phyloP scores from a whole-genome alignment of 2,113 vertebrate genomes.

The Clarias magur region DNA sequence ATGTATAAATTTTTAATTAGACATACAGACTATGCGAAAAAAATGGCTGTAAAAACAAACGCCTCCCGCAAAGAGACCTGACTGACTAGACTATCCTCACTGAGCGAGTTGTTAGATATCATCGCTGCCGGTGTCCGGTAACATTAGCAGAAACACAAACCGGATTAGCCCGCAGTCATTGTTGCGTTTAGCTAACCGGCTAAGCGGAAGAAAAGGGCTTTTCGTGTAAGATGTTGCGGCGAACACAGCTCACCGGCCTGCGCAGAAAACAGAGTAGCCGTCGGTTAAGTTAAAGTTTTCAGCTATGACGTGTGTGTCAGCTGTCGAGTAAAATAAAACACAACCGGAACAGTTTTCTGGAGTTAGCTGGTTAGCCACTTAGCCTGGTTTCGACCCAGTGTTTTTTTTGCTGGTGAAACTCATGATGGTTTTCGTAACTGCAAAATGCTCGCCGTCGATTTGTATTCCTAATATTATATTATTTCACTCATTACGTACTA shows the following conservation, averaged over 20 bases:
- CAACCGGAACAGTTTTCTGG: not conserved
- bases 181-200: not conserved
- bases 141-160: not conserved
- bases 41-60: not conserved
- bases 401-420: not conserved
- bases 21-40: not conserved
- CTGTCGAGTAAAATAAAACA: not conserved
- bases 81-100: not conserved
- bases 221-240: too few species aligned
- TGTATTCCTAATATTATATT: too few species aligned
- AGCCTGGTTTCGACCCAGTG: not conserved
- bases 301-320: too few species aligned
- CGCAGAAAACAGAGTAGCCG: not conserved
- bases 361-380: constrained; percentile 5
- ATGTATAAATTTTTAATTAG: not conserved
- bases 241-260: not conserved
- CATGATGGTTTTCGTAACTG: too few species aligned
- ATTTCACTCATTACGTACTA: not conserved
- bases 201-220: not conserved
- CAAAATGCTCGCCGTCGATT: not conserved
- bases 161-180: not conserved
- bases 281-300: not conserved
- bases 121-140: constrained; percentile 25
- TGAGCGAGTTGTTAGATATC: not conserved
- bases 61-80: not conserved